Evolutionary conservation across 92 coral and sea anemone species (phyloP).

Genomic region (Bergia puertoricense): DNA sequence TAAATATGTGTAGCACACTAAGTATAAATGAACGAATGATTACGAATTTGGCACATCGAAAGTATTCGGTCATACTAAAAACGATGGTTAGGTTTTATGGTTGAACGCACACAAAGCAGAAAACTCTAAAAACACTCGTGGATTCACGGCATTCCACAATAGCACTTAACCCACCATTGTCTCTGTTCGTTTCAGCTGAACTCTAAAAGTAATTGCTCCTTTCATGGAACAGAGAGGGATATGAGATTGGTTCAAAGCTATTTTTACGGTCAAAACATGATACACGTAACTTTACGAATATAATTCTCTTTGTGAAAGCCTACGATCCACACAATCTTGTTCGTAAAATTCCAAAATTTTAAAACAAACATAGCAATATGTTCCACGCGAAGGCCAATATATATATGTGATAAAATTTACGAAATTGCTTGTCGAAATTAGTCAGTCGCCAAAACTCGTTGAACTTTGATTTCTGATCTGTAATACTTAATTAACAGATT

Average conservation of each 20-base stretch:
- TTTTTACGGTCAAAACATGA: background rate
- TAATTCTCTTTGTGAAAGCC: no score
- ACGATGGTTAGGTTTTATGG: background rate
- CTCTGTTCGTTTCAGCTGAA: background rate
- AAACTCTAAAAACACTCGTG: background rate
- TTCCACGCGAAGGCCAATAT: background rate
- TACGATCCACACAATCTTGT: background rate
- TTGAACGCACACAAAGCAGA: background rate
- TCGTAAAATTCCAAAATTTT: background rate
- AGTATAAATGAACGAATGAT: background rate
- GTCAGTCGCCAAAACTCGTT: background rate
- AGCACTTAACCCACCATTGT: background rate
- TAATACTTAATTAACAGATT: no score
- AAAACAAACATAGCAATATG: background rate
- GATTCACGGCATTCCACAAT: conserved; percentile 20
- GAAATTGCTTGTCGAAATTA: background rate
- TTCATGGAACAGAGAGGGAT: background rate
- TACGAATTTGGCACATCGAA: no score
- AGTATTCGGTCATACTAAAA: no score
- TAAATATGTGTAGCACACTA: background rate
- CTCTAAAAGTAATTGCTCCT: background rate
- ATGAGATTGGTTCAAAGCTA: background rate
- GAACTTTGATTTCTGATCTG: background rate
- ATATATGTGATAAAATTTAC: background rate
- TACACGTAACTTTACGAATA: no score